Base-by-base conservation (phyloP, 2,113 vertebrate genomes). In the Pardalotus punctatus region DNA sequence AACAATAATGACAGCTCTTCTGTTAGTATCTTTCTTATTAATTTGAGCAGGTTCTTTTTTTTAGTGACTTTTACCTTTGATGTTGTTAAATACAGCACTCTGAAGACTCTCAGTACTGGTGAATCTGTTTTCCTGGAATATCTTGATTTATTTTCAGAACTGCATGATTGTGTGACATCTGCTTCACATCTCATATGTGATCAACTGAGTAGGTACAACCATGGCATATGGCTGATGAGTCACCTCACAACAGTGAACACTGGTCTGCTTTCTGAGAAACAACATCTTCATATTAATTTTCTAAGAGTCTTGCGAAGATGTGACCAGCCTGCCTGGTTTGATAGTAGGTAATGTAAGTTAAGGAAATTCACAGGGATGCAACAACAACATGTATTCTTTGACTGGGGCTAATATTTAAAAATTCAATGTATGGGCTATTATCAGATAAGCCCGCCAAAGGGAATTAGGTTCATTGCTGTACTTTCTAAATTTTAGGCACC, bases 221-320 rank as follows among this genome's bases (percentile, higher is more conserved):
- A 86, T 78, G 92, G 97, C 97, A 98, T 97, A 98, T 92, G 96
- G 97, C 96, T 98, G 97, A 96, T 97, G 96, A 97, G 95, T 97
- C 96, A 96, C 66, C 85, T 97, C 95, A 76, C 93, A 97, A 66
- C 91, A 96, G 78, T 50, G 70, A 97, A 96, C 90, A 77, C 71
- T 66, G 94, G 70, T 96, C 95, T 95, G 95, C 96, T 97, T 98
- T 98, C 97, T 96, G 95, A 97, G 97, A 97, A 98, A 92, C 57
- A 96, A 90, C 90, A 97, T 82, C 97, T 97, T 97, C 95, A 94
- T 95, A 97, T 97, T 97, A 93, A 97, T 98, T 97, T 96, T 83
- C 78, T 95, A 96, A 90, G 90, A 94, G 94, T 93, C 88, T 91
- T 81, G 88, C 89, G 93, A 97, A 97, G 97, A 97, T 92, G 84